phyloP scores from a whole-genome alignment of 2,888 invertebrate genomes.

The Plebejus melissa region DNA sequence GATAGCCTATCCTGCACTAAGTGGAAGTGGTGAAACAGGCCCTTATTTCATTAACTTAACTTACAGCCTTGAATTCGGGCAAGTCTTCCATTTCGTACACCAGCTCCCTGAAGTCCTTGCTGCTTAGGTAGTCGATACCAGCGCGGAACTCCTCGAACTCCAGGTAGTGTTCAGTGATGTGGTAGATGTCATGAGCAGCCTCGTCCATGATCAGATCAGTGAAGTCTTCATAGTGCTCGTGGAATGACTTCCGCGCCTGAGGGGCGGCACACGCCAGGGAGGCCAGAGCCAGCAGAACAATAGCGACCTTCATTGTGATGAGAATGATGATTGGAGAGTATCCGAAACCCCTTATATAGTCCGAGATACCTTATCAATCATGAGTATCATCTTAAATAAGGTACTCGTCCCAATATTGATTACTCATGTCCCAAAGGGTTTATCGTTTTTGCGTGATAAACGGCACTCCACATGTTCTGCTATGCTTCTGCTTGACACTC shows the following conservation, averaged over 20 bases:
- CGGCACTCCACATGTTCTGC: background rate
- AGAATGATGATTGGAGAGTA: background rate
- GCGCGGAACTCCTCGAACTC: conserved; percentile 39
- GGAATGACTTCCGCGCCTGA: conserved; percentile 39
- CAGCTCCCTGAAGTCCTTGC: conserved; percentile 38
- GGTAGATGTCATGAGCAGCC: conserved; percentile 33
- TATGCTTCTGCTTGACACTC: background rate
- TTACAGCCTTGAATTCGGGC: conserved; percentile 41
- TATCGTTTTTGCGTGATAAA: conserved; percentile 5
- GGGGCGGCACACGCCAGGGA: conserved; percentile 36
- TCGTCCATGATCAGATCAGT: conserved; percentile 36
- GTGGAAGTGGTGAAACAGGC: too few species aligned
- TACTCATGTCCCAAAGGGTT: background rate
- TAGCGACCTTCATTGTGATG: conserved; percentile 33
- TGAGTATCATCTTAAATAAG: conserved; percentile 8
- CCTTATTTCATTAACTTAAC: conserved; percentile 26
- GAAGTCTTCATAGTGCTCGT: conserved; percentile 41
- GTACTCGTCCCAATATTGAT: background rate
- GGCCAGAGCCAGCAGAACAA: conserved; percentile 34
- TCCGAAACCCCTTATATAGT: background rate
- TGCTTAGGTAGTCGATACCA: conserved; percentile 36
- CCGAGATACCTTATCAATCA: conserved; percentile 14
- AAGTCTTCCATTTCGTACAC: conserved; percentile 41
- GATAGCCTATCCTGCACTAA: too few species aligned
- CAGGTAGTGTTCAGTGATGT: conserved; percentile 36